Base-by-base conservation (phyloP, 2,888 invertebrate species). In the Xestia c-nigrum region DNA sequence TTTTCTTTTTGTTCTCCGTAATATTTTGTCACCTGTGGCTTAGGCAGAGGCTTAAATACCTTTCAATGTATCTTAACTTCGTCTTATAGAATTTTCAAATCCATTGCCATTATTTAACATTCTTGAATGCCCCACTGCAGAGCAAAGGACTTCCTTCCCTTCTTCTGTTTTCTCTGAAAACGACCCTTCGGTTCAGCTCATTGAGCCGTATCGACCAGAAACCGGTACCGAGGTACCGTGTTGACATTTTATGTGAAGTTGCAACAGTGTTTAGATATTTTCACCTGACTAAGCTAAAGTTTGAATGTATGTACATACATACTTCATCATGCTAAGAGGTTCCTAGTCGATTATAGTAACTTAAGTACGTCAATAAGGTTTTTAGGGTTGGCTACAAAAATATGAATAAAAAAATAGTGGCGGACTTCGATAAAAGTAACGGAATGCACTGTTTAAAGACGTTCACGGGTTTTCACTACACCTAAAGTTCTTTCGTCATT, bases 31-130 rank as follows among this genome's bases (percentile, higher is more conserved):
- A 71, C 24, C 46, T 70, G 47, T 66, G 55, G 14, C 47, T 43
- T 21, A 31, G n/a, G 43, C 19, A 47, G 52, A 9, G 9, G 9
- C n/a, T 65, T n/a, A 31, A 0, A 67, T 31, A 31, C 31, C 5
- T 31, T 43, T 43, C 3, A 47, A 5, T 2, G 50, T 43, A 59
- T 31, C 0, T 40, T 47, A 10, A 38, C 7, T 69, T 16, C 72
- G 59, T 38, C 47, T 10, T 43, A 19, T 5, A 81, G 7, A 5
- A 38, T 65, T 65, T 65, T 57, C 10, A 50, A 55, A 46, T 57
- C 55, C 43, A 73, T 80, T 74, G 21, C 19, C 24, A 38, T 57
- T 38, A 76, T 81, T 76, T 31, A 66, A 67, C 47, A 24, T 21
- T 46, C 16, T 57, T 64, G 40, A 78, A 57, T 81, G 74, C 3